Base-by-base conservation (phyloP, 1,140 invertebrate species). In the Parapsyche elsis region DNA sequence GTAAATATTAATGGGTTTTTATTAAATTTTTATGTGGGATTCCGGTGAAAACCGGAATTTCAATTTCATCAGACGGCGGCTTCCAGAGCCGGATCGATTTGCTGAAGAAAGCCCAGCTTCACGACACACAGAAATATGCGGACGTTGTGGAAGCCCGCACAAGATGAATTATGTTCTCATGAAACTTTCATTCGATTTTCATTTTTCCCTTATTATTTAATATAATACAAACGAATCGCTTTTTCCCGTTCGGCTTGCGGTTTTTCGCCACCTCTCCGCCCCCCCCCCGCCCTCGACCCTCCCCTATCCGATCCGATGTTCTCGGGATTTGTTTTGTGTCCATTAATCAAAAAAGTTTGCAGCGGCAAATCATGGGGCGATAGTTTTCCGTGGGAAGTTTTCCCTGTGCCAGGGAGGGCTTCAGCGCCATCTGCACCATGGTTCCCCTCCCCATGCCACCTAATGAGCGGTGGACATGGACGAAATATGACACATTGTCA, bases 261-360 rank as follows among this genome's bases (percentile, higher is more conserved):
- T 38, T 38, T 38, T 38, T 38, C 30, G 30, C 30, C 30, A 38
- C 30, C 30, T 38, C 1, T 38, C 30, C 7, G 7, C 7, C 30
- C 7, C 30, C 7, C 30, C 7, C 30, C 7, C 30, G 30, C 30
- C 30, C 30, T 1, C 30, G 30, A 38, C 30, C 30, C 30, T 4
- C 30, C 30, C 30, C 30, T 38, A 38, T 38, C 30, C 30, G 30
- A 38, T 38, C 7, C 30, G 30, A 38, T 21, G 61, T 67, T 21
- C 12, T 21, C 61, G 19, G 30, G 38, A 46, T 73, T 46, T 73
- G 38, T 73, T 73, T 46, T 73, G 7, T 21, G 71, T 73, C 44
- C 71, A 73, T 73, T 73, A 73, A 73, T 73, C 71, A 73, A 73
- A 73, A 73, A 73, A 73, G 71, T 73, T 73, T 38, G 9, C 24